These are phyloP conservation scores for Temnothorax rugatulus DNA, from an alignment of 2,888 invertebrate species.

Conservation along the genomic window DNA sequence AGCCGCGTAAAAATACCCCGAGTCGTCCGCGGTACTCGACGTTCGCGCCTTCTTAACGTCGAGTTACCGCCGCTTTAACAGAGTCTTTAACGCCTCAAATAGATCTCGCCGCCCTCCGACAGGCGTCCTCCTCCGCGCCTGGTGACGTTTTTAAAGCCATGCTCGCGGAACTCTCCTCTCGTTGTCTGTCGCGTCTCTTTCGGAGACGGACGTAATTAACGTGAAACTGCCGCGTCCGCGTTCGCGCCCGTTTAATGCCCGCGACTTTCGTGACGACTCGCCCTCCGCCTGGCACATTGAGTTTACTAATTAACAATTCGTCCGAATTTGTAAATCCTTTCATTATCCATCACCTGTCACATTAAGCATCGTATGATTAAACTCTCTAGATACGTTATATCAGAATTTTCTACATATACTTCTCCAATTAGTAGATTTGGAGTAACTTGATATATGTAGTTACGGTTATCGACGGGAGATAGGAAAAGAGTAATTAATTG, in stretches of 20 bases:
- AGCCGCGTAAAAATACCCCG: slow-evolving; percentile 79
- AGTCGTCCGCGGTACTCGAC: slow-evolving; percentile 71
- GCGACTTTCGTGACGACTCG: slow-evolving; percentile 14
- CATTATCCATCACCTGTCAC: background rate
- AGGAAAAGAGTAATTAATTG: slow-evolving; percentile 11
- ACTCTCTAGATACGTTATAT: background rate
- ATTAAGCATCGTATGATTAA: background rate
- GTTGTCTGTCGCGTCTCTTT: slow-evolving; percentile 55
- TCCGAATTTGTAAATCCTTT: slow-evolving; percentile 35
- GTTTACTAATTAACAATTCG: slow-evolving; percentile 24
- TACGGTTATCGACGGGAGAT: background rate
- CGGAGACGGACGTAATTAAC: slow-evolving; percentile 71
- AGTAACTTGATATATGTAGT: background rate
- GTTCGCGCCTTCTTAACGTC: slow-evolving; percentile 79
- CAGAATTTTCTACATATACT: background rate
- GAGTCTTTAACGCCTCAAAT: slow-evolving; percentile 84
- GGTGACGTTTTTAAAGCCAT: slow-evolving; percentile 71
- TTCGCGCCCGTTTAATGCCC: slow-evolving; percentile 28
- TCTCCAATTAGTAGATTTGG: background rate
- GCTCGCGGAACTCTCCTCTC: slow-evolving; percentile 59
- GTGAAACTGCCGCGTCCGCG: slow-evolving; percentile 47
- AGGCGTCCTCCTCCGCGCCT: slow-evolving; percentile 60
- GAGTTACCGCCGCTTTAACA: slow-evolving; percentile 84
- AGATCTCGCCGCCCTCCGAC: slow-evolving; percentile 74
- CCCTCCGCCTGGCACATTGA: background rate